A percentile compares a stretch with the other conserved stretches of the same genome.
Conservation (phyloP, 2,888 invertebrate species). For the Heteromyza rotundicornis region DNA sequence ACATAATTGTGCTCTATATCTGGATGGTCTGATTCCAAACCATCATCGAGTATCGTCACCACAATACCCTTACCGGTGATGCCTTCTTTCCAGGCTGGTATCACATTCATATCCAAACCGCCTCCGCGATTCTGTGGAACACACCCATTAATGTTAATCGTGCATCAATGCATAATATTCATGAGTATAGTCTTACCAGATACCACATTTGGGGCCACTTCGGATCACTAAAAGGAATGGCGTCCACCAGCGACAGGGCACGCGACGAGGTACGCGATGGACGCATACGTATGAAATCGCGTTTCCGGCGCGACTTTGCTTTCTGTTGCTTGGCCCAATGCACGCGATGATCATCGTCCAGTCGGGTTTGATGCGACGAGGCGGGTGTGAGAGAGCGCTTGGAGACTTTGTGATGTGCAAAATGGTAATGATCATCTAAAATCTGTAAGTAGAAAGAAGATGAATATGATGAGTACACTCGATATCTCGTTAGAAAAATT, state of each 20-base stretch:
- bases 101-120: conserved; percentile 95
- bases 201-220: conserved; percentile 98
- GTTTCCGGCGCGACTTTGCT: conserved; percentile 79
- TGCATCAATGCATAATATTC: no score
- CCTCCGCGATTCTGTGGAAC: conserved; percentile 81
- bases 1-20: conserved; percentile 92
- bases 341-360: conserved; percentile 78
- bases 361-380: conserved; percentile 71
- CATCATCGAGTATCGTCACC: conserved; percentile 96
- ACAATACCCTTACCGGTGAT: conserved; percentile 93
- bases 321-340: conserved; percentile 84
- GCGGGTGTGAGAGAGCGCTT: conserved; percentile 79
- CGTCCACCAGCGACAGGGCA: conserved; percentile 47
- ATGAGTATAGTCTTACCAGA: conserved; percentile 78
- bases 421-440: conserved; percentile 84
- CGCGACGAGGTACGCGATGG: conserved; percentile 54
- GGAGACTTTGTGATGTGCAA: conserved; percentile 79
- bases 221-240: conserved; percentile 76
- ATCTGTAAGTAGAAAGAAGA: conserved; percentile 72
- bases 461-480: no score
- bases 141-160: no score
- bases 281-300: conserved; percentile 72
- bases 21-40: conserved; percentile 94
- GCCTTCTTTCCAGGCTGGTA: conserved; percentile 93
- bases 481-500: no score